These are phyloP conservation scores for Mormyrus lacerda DNA, from an alignment of 2,113 vertebrate genomes.

Conservation along the genomic window DNA sequence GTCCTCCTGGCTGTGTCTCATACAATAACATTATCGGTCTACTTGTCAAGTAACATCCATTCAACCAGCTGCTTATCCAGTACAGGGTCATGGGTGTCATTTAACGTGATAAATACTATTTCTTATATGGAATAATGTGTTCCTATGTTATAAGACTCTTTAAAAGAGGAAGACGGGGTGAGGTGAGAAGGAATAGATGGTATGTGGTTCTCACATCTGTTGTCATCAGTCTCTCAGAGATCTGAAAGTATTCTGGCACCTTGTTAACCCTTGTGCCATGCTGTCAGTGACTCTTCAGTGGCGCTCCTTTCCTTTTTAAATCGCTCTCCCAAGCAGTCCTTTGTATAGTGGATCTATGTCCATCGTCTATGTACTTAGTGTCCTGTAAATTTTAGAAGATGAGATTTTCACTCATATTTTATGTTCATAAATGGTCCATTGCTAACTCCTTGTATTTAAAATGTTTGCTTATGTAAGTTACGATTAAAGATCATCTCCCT, in stretches of 20 bases:
- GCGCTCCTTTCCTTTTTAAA: background rate
- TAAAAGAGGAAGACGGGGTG: background rate
- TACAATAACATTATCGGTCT: background rate
- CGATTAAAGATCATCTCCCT: background rate
- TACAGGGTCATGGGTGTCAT: background rate
- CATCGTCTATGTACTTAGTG: background rate
- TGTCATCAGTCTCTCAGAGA: slow-evolving; percentile 15
- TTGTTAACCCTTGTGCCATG: slow-evolving; percentile 15
- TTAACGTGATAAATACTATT: background rate
- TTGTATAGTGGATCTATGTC: background rate
- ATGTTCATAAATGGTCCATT: background rate
- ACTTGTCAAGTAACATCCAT: background rate
- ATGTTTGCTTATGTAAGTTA: background rate
- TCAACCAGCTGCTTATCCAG: background rate
- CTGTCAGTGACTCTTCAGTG: slow-evolving; percentile 5
- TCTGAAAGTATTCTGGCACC: slow-evolving; percentile 12
- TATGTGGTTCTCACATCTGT: background rate
- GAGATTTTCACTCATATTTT: background rate
- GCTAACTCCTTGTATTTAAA: background rate
- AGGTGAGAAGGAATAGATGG: background rate
- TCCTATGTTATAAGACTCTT: background rate
- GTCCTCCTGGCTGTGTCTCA: background rate
- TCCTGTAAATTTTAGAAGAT: background rate
- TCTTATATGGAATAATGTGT: background rate
- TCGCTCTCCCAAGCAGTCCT: background rate